A percentile compares a stretch with the other conserved stretches of the same genome.
These are phyloP conservation scores for Seira ritae DNA, from an alignment of 2,888 invertebrate genomes.

Conservation along the genomic window DNA sequence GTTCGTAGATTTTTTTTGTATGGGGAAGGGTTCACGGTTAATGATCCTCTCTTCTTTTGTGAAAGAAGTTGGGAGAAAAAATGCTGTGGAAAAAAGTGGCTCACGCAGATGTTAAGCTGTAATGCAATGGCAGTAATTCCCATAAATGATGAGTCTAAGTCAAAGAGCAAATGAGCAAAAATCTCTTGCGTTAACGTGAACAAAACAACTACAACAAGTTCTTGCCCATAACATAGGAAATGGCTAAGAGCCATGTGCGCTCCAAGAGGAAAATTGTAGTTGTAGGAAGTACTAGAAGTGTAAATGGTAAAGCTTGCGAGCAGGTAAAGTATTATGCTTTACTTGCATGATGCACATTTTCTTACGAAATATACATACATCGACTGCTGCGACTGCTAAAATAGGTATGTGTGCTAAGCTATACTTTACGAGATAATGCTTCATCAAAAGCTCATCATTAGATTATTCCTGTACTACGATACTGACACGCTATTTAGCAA, in stretches of 20 bases:
- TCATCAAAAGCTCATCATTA: conserved; percentile 37
- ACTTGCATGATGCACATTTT: too few species aligned
- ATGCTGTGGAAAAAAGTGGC: too few species aligned
- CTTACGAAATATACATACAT: too few species aligned
- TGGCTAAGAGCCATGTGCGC: neutral
- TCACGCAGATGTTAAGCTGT: too few species aligned
- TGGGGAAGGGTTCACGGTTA: neutral
- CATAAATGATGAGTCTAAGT: neutral
- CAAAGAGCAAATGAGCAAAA: neutral
- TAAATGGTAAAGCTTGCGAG: neutral
- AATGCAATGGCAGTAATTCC: neutral
- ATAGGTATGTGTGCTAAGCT: conserved; percentile 20
- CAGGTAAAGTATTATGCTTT: neutral
- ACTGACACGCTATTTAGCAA: neutral
- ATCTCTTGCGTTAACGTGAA: neutral
- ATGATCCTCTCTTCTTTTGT: neutral
- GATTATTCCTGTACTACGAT: neutral
- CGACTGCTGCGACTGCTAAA: too few species aligned
- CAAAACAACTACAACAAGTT: neutral
- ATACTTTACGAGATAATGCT: conserved; percentile 6
- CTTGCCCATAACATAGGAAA: neutral
- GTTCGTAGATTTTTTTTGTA: too few species aligned
- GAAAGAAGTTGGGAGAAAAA: too few species aligned
- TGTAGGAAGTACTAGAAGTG: neutral
- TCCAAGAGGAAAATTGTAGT: neutral